Evolutionary conservation across 2,888 invertebrate species (phyloP).

Genomic region (Spodoptera picta): DNA sequence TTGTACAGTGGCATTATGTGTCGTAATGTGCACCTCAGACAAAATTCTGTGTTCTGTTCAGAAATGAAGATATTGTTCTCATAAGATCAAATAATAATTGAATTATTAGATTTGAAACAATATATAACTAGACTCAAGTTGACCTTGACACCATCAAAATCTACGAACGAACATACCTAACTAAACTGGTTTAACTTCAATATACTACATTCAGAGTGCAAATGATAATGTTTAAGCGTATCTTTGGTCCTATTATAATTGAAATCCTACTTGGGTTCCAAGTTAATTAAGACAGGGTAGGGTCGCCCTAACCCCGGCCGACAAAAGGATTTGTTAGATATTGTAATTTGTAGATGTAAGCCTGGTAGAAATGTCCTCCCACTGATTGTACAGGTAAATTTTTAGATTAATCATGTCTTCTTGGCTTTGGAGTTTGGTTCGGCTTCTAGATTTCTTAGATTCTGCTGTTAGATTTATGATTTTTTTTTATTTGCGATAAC

Average conservation of each 20-base stretch:
- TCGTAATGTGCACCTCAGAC: too few species aligned
- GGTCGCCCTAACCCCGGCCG: constrained; percentile 49
- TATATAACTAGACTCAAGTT: too few species aligned
- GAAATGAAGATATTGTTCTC: too few species aligned
- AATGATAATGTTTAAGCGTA: constrained; percentile 62
- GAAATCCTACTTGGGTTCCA: constrained; percentile 74
- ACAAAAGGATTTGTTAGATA: constrained; percentile 49
- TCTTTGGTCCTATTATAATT: constrained; percentile 75
- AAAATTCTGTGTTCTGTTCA: too few species aligned
- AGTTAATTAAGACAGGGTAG: constrained; percentile 72
- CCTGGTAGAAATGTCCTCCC: constrained; percentile 23
- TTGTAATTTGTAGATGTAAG: constrained; percentile 56
- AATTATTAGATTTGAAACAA: too few species aligned
- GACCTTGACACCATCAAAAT: too few species aligned
- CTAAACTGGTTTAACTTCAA: constrained; percentile 17
- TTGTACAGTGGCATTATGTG: too few species aligned
- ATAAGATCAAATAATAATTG: too few species aligned
- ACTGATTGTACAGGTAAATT: constrained; percentile 34
- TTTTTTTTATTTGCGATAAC: too few species aligned
- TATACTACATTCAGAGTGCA: constrained; percentile 45
- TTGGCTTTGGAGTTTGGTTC: background rate
- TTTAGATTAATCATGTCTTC: background rate
- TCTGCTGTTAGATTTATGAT: too few species aligned
- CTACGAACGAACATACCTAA: too few species aligned
- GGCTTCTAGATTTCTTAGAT: too few species aligned